These are phyloP conservation scores for Tetropium fuscum DNA, from an alignment of 2,888 invertebrate genomes.

Conservation along the genomic window DNA sequence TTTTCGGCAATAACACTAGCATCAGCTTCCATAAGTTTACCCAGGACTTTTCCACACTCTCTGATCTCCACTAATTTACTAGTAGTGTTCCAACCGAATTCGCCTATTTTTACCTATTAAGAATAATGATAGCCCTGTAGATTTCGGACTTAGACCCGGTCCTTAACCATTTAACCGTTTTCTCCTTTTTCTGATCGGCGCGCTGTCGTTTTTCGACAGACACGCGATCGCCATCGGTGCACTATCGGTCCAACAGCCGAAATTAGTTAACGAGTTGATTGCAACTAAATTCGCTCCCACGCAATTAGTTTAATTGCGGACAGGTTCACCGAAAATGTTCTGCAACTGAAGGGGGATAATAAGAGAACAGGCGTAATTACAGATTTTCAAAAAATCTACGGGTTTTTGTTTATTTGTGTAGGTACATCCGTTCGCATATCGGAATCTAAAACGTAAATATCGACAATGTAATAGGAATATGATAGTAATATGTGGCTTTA, in stretches of 20 bases:
- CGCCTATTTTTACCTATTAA: not conserved
- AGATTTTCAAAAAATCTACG: no score
- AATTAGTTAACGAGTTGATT: constrained; percentile 26
- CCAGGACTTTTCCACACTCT: not conserved
- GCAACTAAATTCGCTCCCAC: constrained; percentile 22
- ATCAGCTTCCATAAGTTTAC: not conserved
- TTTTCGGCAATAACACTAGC: no score
- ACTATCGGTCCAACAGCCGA: constrained; percentile 20
- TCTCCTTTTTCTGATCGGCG: constrained; percentile 14
- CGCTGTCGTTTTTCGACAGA: constrained; percentile 17
- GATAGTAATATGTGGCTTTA: no score
- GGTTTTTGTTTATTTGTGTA: no score
- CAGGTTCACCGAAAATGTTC: constrained; percentile 1
- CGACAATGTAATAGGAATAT: no score
- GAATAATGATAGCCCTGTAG: constrained; percentile 9
- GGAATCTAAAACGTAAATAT: no score
- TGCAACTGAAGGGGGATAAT: no score
- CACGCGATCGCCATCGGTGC: constrained; percentile 29
- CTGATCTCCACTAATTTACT: not conserved
- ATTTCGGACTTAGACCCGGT: constrained; percentile 2
- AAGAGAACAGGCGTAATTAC: no score
- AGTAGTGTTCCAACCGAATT: not conserved
- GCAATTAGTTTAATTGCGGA: constrained; percentile 29
- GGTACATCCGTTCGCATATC: no score
- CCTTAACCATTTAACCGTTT: constrained; percentile 15